Base-by-base conservation (phyloP, 2,888 invertebrate species). In the Platynereis dumerilii region DNA sequence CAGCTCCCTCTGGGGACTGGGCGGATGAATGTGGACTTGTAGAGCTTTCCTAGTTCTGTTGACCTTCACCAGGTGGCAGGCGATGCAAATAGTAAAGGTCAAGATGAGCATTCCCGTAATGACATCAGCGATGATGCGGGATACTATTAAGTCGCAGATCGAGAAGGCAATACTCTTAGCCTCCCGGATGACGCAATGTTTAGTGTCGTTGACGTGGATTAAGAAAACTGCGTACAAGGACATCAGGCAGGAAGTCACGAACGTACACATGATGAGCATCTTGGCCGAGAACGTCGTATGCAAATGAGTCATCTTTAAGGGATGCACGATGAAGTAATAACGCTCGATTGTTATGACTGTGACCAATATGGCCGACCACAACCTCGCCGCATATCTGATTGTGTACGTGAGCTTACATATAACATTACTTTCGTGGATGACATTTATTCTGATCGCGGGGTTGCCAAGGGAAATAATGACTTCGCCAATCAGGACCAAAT, bases 321-420 rank as follows among this genome's bases (percentile, higher is more conserved):
- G 48, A n/a, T 48, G 48, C 48, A 48, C 48, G 48, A 48, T 48
- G 48, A 48, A 48, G 48, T 22, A 48, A 22, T 48, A 48, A 10
- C 48, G n/a, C 22, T 48, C 48, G n/a, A 48, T 48, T 20, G 48
- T 48, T 20, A 48, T 48, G 20, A 22, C 22, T 5, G 48, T 48
- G 10, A 48, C 48, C 20, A 48, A 22, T 20, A 48, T n/a, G 48
- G 48, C 48, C 7, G 48, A 48, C 48, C 48, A 48, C 7, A 48
- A n/a, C 17, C 48, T n/a, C 17, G 20, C 48, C 7, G 48, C 48
- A 48, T 48, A 48, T 48, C 48, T 5, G 3, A 48, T n/a, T 5
- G 10, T 48, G 48, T 48, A 48, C 20, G 48, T 48, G 48, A 48
- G 48, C n/a, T 22, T n/a, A 48, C 48, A 48, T 22, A 48, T 48